Conservation (phyloP, 2,113 vertebrate genomes). For the Rhinichthys klamathensis region DNA sequence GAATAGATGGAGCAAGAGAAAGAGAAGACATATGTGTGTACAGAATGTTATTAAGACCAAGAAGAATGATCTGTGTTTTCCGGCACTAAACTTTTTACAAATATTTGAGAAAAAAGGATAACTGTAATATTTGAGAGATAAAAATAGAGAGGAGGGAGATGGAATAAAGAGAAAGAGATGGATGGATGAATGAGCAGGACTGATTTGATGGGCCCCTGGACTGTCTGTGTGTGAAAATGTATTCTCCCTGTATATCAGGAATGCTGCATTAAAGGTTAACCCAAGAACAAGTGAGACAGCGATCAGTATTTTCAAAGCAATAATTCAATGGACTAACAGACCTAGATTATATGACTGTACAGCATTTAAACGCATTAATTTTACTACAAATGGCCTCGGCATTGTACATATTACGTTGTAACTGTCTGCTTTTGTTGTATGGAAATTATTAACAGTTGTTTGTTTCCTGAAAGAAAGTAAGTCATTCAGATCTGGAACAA, state of each 20-base stretch:
- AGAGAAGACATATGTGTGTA: neutral
- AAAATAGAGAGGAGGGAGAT: neutral
- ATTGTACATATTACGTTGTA: neutral
- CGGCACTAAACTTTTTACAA: neutral
- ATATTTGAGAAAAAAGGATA: neutral
- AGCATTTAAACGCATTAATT: neutral
- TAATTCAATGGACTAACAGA: neutral
- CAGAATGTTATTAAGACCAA: neutral
- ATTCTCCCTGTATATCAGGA: neutral
- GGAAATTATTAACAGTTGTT: neutral
- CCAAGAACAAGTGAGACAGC: neutral
- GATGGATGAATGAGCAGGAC: constrained; percentile 19
- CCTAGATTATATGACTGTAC: neutral
- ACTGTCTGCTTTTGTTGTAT: neutral
- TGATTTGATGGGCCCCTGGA: neutral
- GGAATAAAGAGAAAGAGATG: constrained; percentile 21
- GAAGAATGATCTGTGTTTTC: neutral
- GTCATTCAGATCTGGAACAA: neutral
- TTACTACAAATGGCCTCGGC: neutral
- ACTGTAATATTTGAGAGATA: constrained; percentile 4
- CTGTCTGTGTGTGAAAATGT: neutral
- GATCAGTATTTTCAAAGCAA: too few species aligned
- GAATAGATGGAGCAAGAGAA: neutral
- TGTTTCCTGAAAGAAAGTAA: neutral
- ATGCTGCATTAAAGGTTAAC: neutral